Evolutionary conservation across 2,113 vertebrate genomes (phyloP).

Genomic region (Atlantisia rogersi): DNA sequence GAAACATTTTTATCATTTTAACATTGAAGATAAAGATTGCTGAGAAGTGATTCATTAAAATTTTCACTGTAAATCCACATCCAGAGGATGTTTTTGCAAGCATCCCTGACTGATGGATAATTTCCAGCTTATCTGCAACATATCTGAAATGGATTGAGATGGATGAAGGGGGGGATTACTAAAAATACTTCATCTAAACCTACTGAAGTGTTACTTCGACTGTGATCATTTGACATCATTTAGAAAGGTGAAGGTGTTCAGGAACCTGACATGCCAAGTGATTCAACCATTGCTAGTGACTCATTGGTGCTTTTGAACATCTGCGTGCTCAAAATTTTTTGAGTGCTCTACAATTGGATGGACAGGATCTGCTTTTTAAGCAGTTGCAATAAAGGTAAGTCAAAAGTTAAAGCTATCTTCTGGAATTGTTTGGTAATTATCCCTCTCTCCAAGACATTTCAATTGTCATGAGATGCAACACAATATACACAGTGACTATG

Average conservation of each 20-base stretch:
- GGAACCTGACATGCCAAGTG: neutral
- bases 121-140: neutral
- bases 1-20: neutral
- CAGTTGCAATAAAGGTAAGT: neutral
- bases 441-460: neutral
- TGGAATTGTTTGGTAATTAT: neutral
- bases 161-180: neutral
- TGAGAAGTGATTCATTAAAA: neutral
- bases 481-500: neutral
- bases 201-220: neutral
- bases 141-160: neutral
- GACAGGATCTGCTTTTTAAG: neutral
- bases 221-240: neutral
- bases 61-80: neutral
- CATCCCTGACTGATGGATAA: neutral
- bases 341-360: neutral
- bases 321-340: neutral
- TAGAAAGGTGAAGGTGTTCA: neutral
- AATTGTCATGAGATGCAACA: neutral
- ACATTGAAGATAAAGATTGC: neutral
- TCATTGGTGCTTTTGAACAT: neutral
- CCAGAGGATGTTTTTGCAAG: neutral
- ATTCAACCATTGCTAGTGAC: neutral
- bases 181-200: neutral
- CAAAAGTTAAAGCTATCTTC: neutral